Conservation (phyloP, 1,140 invertebrate genomes). For the Globodera rostochiensis region DNA sequence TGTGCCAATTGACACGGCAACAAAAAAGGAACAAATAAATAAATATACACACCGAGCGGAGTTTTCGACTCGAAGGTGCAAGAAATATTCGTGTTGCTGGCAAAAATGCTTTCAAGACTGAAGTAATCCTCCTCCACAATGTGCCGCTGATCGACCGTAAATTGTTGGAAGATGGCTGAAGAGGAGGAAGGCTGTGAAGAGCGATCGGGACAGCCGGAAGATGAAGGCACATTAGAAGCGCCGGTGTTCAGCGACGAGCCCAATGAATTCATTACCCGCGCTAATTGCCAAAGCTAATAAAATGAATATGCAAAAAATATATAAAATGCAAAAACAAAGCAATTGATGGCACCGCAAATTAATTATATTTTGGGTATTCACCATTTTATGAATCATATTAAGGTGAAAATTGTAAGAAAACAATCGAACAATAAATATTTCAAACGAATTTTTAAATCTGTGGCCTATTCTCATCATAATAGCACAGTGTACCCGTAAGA, state of each 20-base stretch:
- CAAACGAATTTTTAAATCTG: too few species aligned
- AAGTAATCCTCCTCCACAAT: constrained; percentile 24
- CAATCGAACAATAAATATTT: too few species aligned
- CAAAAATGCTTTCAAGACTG: constrained; percentile 10
- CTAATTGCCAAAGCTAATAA: background rate
- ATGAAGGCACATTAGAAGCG: background rate
- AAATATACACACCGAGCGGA: background rate
- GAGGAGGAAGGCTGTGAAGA: background rate
- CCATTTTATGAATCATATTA: too few species aligned
- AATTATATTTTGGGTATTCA: too few species aligned
- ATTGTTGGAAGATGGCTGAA: constrained; percentile 14
- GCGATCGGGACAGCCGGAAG: background rate
- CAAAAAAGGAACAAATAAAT: background rate
- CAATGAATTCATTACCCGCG: background rate
- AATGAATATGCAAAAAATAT: background rate
- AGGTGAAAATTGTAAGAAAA: too few species aligned
- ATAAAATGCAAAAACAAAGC: background rate
- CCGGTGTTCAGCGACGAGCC: background rate
- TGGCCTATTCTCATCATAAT: too few species aligned
- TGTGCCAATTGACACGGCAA: background rate
- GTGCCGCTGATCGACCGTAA: constrained; percentile 11
- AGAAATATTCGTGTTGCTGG: constrained; percentile 18
- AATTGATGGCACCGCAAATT: background rate
- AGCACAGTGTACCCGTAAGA: too few species aligned
- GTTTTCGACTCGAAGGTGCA: constrained; percentile 20